Conservation (phyloP, 2,113 vertebrate genomes). For the Todiramphus saurophagus region DNA sequence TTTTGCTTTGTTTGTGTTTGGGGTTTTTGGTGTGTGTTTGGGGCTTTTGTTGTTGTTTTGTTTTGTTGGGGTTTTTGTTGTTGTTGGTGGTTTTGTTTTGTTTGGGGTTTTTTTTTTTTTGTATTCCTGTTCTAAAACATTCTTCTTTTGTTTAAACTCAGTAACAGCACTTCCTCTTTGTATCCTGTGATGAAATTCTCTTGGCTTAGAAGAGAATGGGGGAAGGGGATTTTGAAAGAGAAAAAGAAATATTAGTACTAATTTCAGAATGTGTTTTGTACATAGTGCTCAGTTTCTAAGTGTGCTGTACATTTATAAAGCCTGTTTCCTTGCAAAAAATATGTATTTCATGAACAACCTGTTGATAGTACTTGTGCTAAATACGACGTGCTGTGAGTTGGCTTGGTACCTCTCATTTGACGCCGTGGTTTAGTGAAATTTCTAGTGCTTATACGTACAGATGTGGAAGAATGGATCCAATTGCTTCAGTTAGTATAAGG, state of each 20-base stretch:
- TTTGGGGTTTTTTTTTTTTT: too few species aligned
- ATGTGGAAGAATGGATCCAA: accelerated
- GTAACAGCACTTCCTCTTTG: neutral
- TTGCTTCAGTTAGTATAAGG: neutral
- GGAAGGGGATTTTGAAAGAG: neutral
- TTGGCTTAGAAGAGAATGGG: neutral
- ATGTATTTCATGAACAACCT: neutral
- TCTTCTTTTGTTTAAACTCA: neutral
- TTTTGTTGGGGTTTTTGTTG: too few species aligned
- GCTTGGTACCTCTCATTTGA: neutral
- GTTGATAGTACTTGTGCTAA: neutral
- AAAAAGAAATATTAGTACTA: neutral
- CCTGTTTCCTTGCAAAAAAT: neutral
- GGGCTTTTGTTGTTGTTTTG: too few species aligned
- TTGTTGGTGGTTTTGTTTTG: too few species aligned
- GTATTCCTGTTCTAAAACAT: neutral
- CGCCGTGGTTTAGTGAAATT: neutral
- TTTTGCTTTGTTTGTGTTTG: too few species aligned
- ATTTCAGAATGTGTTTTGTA: neutral
- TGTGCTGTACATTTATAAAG: neutral
- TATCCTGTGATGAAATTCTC: neutral
- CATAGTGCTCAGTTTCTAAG: neutral
- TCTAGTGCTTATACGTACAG: accelerated
- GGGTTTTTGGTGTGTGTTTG: too few species aligned
- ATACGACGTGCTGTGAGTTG: accelerated